Percentiles rank a stretch among this genome's conserved stretches.
Conservation (phyloP, 1,140 invertebrate genomes). For the Formica selysi region DNA sequence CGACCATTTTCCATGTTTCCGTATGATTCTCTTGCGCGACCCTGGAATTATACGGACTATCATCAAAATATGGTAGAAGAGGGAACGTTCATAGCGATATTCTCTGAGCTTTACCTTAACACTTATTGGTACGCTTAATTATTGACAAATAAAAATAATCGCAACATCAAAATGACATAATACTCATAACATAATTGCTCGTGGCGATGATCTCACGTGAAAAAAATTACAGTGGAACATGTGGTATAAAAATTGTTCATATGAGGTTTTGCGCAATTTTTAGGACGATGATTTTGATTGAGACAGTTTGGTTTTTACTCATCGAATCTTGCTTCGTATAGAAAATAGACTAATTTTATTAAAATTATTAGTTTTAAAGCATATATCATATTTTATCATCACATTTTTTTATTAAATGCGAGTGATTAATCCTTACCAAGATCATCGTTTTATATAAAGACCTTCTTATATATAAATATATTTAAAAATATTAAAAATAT, state of each 20-base stretch:
- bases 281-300: neutral
- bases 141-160: neutral
- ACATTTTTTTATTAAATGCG: no score
- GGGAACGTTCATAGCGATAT: neutral
- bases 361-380: no score
- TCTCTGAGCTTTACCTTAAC: neutral
- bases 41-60: neutral
- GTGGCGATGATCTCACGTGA: neutral
- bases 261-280: neutral
- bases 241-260: neutral
- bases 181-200: neutral
- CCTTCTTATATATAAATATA: no score
- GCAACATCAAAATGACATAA: neutral
- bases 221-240: neutral
- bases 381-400: no score
- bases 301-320: no score
- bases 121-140: neutral
- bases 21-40: slow-evolving; percentile 36
- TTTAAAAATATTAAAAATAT: no score
- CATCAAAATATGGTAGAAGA: neutral
- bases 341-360: no score
- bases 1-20: slow-evolving; percentile 42
- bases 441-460: no score
- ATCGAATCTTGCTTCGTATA: no score
- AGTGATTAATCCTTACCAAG: no score